phyloP scores from a whole-genome alignment of 1,140 invertebrate species.

The Neodiprion fabricii region DNA sequence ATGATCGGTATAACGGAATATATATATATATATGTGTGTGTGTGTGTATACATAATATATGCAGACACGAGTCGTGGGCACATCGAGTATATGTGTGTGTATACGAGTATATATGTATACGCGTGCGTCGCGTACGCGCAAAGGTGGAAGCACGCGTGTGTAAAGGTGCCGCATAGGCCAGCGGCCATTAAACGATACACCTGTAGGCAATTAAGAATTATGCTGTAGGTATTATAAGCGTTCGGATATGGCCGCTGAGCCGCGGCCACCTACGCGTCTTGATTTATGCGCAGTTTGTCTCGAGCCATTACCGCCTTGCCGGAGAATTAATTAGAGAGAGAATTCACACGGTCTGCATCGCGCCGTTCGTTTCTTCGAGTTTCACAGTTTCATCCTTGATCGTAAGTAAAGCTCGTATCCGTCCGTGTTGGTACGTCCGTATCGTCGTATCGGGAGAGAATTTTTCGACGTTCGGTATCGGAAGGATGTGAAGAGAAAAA shows the following conservation, averaged over 20 bases:
- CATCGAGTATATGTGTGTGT: too few species aligned
- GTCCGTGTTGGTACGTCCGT: slow-evolving; percentile 30
- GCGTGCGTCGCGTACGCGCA: too few species aligned
- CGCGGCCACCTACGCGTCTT: background rate
- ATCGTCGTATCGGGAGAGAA: slow-evolving; percentile 5
- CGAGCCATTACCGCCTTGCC: slow-evolving; percentile 3
- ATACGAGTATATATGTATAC: too few species aligned
- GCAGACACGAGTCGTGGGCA: too few species aligned
- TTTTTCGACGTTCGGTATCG: background rate
- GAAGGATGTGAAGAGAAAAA: background rate
- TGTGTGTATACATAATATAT: too few species aligned
- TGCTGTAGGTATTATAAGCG: background rate
- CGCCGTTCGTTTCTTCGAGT: background rate
- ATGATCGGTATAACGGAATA: background rate
- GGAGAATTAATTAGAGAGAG: background rate
- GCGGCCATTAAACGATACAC: slow-evolving; percentile 6
- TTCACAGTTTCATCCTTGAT: too few species aligned
- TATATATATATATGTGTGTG: background rate
- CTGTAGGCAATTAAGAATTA: slow-evolving; percentile 7
- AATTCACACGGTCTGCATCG: background rate
- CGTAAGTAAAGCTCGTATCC: too few species aligned
- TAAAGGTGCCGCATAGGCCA: background rate
- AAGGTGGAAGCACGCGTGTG: too few species aligned
- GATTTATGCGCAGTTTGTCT: slow-evolving; percentile 7
- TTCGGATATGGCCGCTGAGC: background rate